Evolutionary conservation across 2,888 invertebrate species (phyloP).

Genomic region (Tenthredo notha): DNA sequence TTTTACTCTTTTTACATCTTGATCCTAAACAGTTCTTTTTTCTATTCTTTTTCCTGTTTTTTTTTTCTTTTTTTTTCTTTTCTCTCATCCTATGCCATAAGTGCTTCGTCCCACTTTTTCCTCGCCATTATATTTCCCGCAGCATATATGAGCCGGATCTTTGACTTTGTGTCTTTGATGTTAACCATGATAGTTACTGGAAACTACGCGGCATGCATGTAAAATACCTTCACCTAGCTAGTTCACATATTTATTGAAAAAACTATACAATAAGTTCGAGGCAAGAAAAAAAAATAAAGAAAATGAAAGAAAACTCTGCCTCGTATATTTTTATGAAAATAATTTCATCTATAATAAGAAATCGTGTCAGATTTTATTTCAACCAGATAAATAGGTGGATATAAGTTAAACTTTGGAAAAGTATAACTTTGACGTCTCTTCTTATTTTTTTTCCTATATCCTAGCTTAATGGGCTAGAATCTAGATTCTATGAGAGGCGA

Average conservation of each 20-base stretch:
- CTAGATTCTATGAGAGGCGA: background rate
- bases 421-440: background rate
- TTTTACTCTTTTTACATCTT: background rate
- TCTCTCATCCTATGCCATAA: background rate
- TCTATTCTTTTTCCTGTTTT: background rate
- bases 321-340: background rate
- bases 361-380: background rate
- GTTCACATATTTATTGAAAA: background rate
- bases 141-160: background rate
- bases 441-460: background rate
- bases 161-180: slow-evolving; percentile 7
- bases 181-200: background rate
- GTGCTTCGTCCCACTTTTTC: slow-evolving; percentile 29
- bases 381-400: background rate
- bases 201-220: background rate
- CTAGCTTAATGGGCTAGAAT: background rate
- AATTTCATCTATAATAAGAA: background rate
- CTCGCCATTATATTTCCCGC: slow-evolving; percentile 4
- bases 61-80: background rate
- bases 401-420: background rate
- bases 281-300: too few relatives aligned
- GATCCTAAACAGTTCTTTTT: background rate
- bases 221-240: background rate
- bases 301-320: background rate
- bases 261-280: background rate